Base-by-base conservation (phyloP, 2,888 invertebrate genomes). In the Vannuccia rotundouncinata region DNA sequence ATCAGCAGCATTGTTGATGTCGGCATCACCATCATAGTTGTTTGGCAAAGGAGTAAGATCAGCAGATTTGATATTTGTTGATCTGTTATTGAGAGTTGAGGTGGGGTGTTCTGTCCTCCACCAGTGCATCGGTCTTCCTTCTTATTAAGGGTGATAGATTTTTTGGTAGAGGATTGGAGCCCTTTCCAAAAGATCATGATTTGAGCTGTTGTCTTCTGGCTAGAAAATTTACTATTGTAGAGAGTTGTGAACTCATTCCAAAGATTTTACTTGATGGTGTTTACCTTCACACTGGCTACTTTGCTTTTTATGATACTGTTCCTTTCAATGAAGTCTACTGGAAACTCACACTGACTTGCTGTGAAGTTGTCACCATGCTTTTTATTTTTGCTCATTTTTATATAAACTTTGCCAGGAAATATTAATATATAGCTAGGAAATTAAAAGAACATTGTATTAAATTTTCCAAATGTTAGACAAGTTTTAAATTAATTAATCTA, bases 11-110 rank as follows among this genome's bases (percentile, higher is more conserved):
- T n/a, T n/a, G n/a, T n/a, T 66, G 22, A 5, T 66, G 22, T 66
- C 66, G 66, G 66, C 66, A 22, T 66, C 66, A 66, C 66, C 66
- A 66, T 66, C 66, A 27, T 66, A 66, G 2, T 66, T 5, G 66
- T 66, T 66, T 66, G 66, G 2, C 66, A 66, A 66, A 66, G 10
- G 22, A 66, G 25, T 66, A 22, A 66, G 66, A 22, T 66, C 25
- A 27, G 22, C 66, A n/a, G 66, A 17, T 66, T 22, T 66, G 66
- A 66, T 66, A 66, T 66, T 66, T 66, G 66, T 22, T 66, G 66
- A 5, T 66, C 66, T 2, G 25, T 66, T 5, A 66, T 22, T 5
- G 66, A 66, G 66, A 66, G 66, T 22, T 22, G 17, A 22, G 66
- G 66, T 13, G 66, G 22, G 25, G 13, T 22, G 66, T 66, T 66